phyloP scores from a whole-genome alignment of 2,113 vertebrate genomes.

The Plecturocebus donacophilus region DNA sequence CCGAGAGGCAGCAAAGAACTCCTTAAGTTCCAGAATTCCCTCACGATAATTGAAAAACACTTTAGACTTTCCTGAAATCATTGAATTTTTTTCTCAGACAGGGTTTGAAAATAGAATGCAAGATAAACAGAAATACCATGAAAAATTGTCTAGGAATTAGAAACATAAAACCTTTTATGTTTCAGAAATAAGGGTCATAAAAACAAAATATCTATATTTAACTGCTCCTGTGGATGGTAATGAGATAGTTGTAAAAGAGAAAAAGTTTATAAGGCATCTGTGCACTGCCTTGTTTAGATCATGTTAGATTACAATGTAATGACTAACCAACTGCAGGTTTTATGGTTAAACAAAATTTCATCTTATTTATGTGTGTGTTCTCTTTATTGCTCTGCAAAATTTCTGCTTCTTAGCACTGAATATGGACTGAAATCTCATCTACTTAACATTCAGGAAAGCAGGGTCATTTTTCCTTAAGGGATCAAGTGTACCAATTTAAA shows the following conservation, averaged over 20 bases:
- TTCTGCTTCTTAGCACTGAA: constrained; percentile 22
- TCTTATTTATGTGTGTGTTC: constrained; percentile 37
- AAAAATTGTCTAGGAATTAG: constrained; percentile 62
- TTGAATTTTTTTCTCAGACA: not conserved
- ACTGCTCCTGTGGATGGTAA: constrained; percentile 36
- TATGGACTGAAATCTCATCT: not conserved
- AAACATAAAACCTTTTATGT: constrained; percentile 73
- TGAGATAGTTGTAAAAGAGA: constrained; percentile 59
- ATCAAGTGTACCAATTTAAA: not conserved
- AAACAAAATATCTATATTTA: constrained; percentile 73
- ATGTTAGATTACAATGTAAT: constrained; percentile 54
- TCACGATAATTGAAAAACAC: constrained; percentile 53
- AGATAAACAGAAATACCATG: constrained; percentile 64
- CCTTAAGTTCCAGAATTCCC: not conserved
- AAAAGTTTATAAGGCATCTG: constrained; percentile 43
- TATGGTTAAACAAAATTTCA: constrained; percentile 61
- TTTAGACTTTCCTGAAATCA: constrained; percentile 45
- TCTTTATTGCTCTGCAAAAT: constrained; percentile 26
- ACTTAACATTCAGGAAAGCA: not conserved
- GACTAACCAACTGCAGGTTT: constrained; percentile 61
- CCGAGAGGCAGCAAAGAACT: not conserved
- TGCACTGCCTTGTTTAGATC: constrained; percentile 46
- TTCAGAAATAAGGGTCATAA: constrained; percentile 70
- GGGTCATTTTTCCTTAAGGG: not conserved
- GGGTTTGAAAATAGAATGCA: constrained; percentile 29